Evolutionary conservation across 1,140 invertebrate genomes (phyloP), one percentile per base, ranked within the genome.

Genomic region (Proales similis): DNA sequence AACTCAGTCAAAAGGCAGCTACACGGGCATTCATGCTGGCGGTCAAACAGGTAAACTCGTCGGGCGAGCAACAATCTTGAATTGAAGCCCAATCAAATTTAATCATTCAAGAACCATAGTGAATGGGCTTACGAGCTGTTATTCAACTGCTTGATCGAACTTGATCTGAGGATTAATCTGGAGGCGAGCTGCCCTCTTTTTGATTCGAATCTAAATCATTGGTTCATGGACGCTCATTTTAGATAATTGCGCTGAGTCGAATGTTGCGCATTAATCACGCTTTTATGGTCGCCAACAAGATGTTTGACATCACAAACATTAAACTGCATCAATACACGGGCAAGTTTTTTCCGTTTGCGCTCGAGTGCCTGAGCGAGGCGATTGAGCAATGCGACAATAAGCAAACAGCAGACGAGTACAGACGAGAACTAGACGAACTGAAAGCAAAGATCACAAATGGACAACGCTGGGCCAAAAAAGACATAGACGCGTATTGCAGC

Each of bases 231-330:
- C 14, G 17, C 4, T 11, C 0, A 24, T 53, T 38, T 38, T 11
- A 53, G 48, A 57, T 57, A 42, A 57, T 57, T 22, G 51, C 51
- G 14, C 32, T 57, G 12, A 42, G 51, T 42, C 33, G 45, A 17
- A 3, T 57, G 24, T 36, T 36, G 27, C 39, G 32, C 27, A 4
- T 57, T 1, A 19, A 22, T 2, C 39, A 57, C 45, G 51, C 51
- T 9, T 57, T 57, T 57, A 27, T 57, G 22, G 6, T 57, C 17
- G 33, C 51, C 1, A 24, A 57, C 30, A 42, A 57, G 22, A 57
- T 57, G 51, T 57, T 57, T 14, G 45, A 57, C 4, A 26, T 57
- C 29, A 57, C 19, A 19, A 29, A 22, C 12, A 24, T 19, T 24
- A 27, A 39, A 43, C 11, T 29, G 19, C 20, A 42, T 27, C 39